These are phyloP conservation scores for Asteroscopus sphinx DNA, from an alignment of 2,888 invertebrate genomes.

Conservation along the genomic window DNA sequence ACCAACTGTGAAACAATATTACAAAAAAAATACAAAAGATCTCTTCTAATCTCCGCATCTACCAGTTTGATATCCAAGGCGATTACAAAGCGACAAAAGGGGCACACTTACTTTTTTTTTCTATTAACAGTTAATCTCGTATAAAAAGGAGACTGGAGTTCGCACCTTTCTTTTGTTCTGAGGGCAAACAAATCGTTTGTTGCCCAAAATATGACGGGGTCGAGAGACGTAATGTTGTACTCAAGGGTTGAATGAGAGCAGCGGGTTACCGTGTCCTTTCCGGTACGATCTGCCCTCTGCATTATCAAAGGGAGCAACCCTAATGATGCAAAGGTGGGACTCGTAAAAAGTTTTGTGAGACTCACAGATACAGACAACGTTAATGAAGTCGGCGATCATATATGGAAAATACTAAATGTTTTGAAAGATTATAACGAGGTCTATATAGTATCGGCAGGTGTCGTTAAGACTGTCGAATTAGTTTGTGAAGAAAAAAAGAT, in stretches of 20 bases:
- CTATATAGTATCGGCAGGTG: conserved; percentile 39
- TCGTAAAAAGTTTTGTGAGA: conserved; percentile 66
- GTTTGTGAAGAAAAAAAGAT: conserved; percentile 38
- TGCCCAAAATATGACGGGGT: conserved; percentile 81
- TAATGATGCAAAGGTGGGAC: conserved; percentile 76
- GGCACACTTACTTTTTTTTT: conserved; percentile 81
- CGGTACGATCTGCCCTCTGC: conserved; percentile 74
- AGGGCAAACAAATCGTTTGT: conserved; percentile 89
- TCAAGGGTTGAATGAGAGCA: conserved; percentile 85
- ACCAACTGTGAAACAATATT: conserved; percentile 71
- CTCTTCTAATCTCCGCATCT: conserved; percentile 78
- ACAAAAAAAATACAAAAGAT: conserved; percentile 77
- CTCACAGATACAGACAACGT: conserved; percentile 35
- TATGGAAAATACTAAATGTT: conserved; percentile 28
- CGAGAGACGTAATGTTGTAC: conserved; percentile 79
- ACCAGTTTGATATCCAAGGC: conserved; percentile 83
- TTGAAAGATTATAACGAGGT: conserved; percentile 16
- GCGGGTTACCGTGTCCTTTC: conserved; percentile 85
- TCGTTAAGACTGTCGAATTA: conserved; percentile 36
- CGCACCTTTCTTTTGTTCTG: conserved; percentile 87
- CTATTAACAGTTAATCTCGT: conserved; percentile 81
- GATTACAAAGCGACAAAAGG: conserved; percentile 81
- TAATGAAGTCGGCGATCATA: conserved; percentile 41
- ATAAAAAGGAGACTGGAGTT: conserved; percentile 69
- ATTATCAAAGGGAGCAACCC: conserved; percentile 78